Base-by-base conservation (phyloP, 2,797 vertebrate genomes). In the Myotis myotis region DNA sequence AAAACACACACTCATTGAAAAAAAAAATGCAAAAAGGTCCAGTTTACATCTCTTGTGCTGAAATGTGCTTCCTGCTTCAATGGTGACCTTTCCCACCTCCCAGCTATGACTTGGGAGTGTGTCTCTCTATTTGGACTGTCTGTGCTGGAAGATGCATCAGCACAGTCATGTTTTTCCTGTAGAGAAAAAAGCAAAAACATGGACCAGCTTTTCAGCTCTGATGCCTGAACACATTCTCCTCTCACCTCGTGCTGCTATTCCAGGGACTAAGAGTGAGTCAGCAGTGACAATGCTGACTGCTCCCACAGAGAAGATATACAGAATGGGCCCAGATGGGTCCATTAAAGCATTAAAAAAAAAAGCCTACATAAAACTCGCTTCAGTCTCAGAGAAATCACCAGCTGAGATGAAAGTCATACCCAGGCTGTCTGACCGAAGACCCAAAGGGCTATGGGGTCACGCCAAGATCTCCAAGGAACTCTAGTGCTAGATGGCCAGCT, bases 201-300 rank as follows among this genome's bases (percentile, higher is more conserved):
- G 87, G 96, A 70, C 30, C 71, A 20, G 71, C 38, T 92, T 76
- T 80, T 36, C 90, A 96, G 93, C 81, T 82, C 91, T 85, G 79
- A 38, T 0, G 19, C 94, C 93, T 13, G 5, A 95, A 78, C 76
- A 83, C 88, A 47, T 71, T 96, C 88, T 96, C 92, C 71, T 95
- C 92, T 95, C 82, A 92, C 82, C 92, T 89, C 47, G 0, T 25
- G 90, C 76, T 95, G 92, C 96, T 96, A 94, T 97, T 97, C 96
- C 28, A 30, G 81, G 96, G 87, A 95, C 75, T 72, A 62, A 81
- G 6, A 36, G 49, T 97, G 97, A 97, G 91, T 97, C 95, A 95
- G 87, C 87, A 75, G 81, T 11, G 23, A 44, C 71, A 22, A 12
- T 5, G 55, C 64, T 85, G 64, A 84, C 53, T 80, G 86, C 71